Base-by-base conservation (phyloP, 2,888 invertebrate species). In the Ornithoptera alexandrae region DNA sequence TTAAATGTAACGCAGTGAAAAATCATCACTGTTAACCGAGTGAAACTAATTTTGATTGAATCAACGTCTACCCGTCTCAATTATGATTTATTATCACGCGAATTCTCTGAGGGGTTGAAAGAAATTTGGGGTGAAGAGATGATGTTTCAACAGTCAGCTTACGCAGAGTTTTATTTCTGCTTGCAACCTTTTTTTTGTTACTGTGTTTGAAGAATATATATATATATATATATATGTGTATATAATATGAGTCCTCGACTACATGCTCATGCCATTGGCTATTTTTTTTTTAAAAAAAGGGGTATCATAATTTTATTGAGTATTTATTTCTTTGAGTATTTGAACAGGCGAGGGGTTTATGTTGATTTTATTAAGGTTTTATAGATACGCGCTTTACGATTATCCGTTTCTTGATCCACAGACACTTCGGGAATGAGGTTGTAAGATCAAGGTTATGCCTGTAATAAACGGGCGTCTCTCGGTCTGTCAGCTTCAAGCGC, bases 401-500 rank as follows among this genome's bases (percentile, higher is more conserved):
- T 69, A 69, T 69, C 61, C 65, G 68, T 68, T 64, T 68, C 68
- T 68, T 68, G 53, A 69, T 60, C 64, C 56, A 39, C 15, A 68
- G 68, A 64, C 64, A 60, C 62, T 63, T 30, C 46, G 59, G 20
- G 36, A 68, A 59, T 63, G 63, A 69, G 65, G 64, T 69, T 69
- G 53, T 61, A 59, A 20, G 59, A 59, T 50, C 42, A 58, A 46
- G 58, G 57, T 30, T 64, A 63, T 58, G 15, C 50, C 50, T 53
- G 68, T 59, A 30, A 15, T 59, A 59, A 59, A 59, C 59, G 6
- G 30, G 24, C 59, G 59, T 59, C 24, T 17, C 2, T 5, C 53
- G 53, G 53, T 18, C 53, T 53, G 53, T 17, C 3, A 10, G 39
- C 10, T 8, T 39, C 39, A 15, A 53, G 53, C 18, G 53, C 5